phyloP scores from a whole-genome alignment of 2,797 vertebrate genomes.

The Acrossocheilus wenchowensis region DNA sequence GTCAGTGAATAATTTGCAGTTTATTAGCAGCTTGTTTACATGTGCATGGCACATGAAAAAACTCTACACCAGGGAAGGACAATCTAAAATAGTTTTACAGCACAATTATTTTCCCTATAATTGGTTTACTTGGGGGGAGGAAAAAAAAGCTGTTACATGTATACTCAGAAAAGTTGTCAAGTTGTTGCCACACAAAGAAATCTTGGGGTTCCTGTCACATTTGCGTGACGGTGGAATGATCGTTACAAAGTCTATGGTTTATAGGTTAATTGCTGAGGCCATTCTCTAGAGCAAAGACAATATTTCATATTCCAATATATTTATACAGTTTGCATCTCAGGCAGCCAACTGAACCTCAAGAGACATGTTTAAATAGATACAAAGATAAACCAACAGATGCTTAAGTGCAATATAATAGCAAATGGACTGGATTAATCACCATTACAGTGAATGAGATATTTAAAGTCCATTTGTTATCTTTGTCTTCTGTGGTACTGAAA shows the following conservation, averaged over 20 bases:
- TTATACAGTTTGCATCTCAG: neutral
- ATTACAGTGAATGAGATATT: conserved; percentile 27
- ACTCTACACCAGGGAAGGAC: conserved; percentile 42
- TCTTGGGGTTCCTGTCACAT: neutral
- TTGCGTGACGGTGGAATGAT: neutral
- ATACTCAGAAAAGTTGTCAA: conserved; percentile 15
- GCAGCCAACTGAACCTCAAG: neutral
- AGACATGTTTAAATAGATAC: neutral
- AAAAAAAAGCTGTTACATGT: neutral
- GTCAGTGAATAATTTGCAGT: conserved; percentile 72
- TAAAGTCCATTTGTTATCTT: conserved; percentile 32
- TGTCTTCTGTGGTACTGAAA: conserved; percentile 6
- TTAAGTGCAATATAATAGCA: neutral
- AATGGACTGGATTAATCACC: conserved; percentile 12
- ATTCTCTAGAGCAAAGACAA: neutral
- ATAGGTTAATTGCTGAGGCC: neutral
- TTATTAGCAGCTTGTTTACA: conserved; percentile 61
- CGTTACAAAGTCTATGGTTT: neutral
- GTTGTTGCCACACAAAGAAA: conserved; percentile 3
- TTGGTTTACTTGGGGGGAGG: neutral
- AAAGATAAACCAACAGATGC: neutral
- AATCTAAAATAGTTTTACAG: conserved; percentile 53
- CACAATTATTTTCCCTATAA: conserved; percentile 51
- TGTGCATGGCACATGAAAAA: conserved; percentile 45
- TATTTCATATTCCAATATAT: neutral